Base-by-base conservation (phyloP, 2,113 vertebrate species). In the Leucoraja erinaceus region DNA sequence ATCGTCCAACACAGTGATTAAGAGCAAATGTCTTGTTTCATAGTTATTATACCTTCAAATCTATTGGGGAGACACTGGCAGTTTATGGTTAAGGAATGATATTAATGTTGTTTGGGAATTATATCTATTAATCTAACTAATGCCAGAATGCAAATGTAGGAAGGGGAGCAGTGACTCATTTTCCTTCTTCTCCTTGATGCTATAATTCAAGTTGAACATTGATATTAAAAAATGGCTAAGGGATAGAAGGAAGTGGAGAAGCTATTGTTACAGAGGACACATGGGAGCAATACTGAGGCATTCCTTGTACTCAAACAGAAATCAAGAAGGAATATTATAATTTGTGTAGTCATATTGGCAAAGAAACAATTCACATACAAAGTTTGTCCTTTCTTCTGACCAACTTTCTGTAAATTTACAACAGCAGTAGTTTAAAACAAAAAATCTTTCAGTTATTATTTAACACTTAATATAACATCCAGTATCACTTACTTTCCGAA, bases 401-500 rank as follows among this genome's bases (percentile, higher is more conserved):
- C 61, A n/a, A 88, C 16, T 56, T 31, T 2, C 59, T 66, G 28
- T 66, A 14, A 31, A 88, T 18, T 88, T 63, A 0, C 79, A 59
- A 83, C 8, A 83, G 20, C 4, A 25, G 20, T 8, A 83, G 47
- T 11, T 59, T 83, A 56, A 20, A 10, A 28, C 28, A 28, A 20
- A 72, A 72, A 10, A 20, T 54, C n/a, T 83, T 79, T 38, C 31
- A 38, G 2, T 2, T 16, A 2, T 22, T 22, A 47, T 56, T 54
- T 83, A 5, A 47, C 22, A 59, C 56, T 9, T 4, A 18, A 20
- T 25, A 83, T 56, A 83, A 10, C 10, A 47, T 83, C 22, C 12
- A 3, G 12, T 33, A 66, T 38, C 31, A 75, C 94, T 96, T 96
- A 99, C 99, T 98, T 97, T 94, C 99, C 98, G 93, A 99, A 99